Percentiles rank a stretch among this genome's conserved stretches.
These are phyloP conservation scores for Dendroctonus valens DNA, from an alignment of 1,140 invertebrate species.

Conservation along the genomic window DNA sequence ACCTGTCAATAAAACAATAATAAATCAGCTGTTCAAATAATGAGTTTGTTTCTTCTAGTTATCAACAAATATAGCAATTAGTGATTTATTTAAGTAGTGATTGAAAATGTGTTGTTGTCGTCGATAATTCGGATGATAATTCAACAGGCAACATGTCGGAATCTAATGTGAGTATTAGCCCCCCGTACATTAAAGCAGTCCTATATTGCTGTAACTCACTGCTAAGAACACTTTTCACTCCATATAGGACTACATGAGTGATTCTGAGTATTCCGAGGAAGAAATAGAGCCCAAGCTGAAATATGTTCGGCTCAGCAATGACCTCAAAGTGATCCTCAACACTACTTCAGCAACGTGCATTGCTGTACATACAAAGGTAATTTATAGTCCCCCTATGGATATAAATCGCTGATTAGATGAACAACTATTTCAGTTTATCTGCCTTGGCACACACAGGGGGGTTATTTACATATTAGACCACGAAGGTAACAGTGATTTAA, in stretches of 20 bases:
- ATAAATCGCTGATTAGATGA: neutral
- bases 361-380: conserved; percentile 87
- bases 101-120: no score
- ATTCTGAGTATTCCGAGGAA: conserved; percentile 55
- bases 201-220: neutral
- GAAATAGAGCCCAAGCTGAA: conserved; percentile 91
- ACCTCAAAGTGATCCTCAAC: conserved; percentile 79
- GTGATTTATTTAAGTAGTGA: no score
- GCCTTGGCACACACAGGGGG: conserved; percentile 89
- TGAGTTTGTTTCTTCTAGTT: no score
- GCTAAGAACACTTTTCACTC: neutral
- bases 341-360: conserved; percentile 90
- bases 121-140: no score
- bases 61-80: no score
- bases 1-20: no score
- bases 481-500: conserved; percentile 78
- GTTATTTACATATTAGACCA: conserved; percentile 88
- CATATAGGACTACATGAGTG: conserved; percentile 48
- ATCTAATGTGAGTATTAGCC: conserved; percentile 13
- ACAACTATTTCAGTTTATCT: conserved; percentile 70
- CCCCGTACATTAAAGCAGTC: neutral
- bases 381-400: neutral
- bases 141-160: conserved; percentile 2
- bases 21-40: no score
- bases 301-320: conserved; percentile 85